Conservation (phyloP, 2,113 vertebrate species). For the Saccopteryx bilineata region DNA sequence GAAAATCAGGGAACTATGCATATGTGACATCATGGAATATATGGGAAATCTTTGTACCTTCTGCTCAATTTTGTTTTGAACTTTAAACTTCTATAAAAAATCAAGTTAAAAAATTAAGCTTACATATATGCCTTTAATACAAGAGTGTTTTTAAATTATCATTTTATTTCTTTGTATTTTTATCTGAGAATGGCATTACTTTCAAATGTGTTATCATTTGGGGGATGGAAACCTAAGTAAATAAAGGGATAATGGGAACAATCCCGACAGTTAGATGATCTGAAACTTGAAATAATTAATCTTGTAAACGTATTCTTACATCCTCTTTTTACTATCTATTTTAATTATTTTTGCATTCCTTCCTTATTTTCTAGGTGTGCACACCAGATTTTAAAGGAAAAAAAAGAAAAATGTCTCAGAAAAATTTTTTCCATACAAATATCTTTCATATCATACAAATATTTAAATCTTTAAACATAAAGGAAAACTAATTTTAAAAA, state of each 20-base stretch:
- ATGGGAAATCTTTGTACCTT: not conserved
- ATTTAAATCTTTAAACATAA: not conserved
- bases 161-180: not conserved
- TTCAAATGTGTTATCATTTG: not conserved
- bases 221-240: not conserved
- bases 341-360: not conserved
- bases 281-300: not conserved
- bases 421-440: not conserved
- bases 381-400: not conserved
- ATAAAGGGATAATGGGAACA: not conserved
- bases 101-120: not conserved
- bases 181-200: not conserved
- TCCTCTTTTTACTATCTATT: not conserved
- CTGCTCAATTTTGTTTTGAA: not conserved
- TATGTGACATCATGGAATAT: no score
- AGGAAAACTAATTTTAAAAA: not conserved
- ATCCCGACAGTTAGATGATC: not conserved
- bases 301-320: not conserved
- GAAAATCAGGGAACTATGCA: not conserved
- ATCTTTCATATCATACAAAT: not conserved
- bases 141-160: not conserved
- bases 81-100: not conserved
- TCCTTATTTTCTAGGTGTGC: conserved; percentile 8
- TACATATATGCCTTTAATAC: not conserved
- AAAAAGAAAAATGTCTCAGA: not conserved